A percentile compares a stretch with the other conserved stretches of the same genome.
These are phyloP conservation scores for Eulemur albifrons DNA, from an alignment of 2,797 vertebrate species.

Conservation along the genomic window DNA sequence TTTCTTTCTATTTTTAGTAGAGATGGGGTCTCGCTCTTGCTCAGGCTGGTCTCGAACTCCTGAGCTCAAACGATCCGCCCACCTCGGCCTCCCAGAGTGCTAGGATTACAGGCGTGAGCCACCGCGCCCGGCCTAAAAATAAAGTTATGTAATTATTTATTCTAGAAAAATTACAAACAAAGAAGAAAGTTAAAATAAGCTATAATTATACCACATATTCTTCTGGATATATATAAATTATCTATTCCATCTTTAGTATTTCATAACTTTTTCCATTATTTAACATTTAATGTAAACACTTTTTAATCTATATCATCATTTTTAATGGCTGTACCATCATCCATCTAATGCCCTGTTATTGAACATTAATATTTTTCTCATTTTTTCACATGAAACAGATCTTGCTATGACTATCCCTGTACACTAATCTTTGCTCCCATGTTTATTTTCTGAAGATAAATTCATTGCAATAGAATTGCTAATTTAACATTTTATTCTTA, in stretches of 20 bases:
- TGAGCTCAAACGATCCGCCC: too few relatives aligned
- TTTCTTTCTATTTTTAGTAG: too few relatives aligned
- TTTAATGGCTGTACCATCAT: neutral
- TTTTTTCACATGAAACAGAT: neutral
- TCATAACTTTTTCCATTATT: neutral
- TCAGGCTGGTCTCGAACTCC: too few relatives aligned
- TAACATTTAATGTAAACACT: neutral
- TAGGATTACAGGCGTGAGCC: too few relatives aligned
- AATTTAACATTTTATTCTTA: constrained; percentile 14
- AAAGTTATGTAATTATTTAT: neutral
- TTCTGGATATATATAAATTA: neutral
- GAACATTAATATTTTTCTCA: neutral
- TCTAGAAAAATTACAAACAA: constrained; percentile 24
- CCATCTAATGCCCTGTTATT: neutral
- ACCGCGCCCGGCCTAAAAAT: too few relatives aligned
- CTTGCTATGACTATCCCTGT: neutral
- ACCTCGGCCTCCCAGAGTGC: too few relatives aligned
- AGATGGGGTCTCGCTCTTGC: too few relatives aligned
- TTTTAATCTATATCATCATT: neutral
- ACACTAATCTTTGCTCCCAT: neutral
- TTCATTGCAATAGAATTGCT: neutral
- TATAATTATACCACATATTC: neutral
- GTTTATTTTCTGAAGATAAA: constrained; percentile 20
- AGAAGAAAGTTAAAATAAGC: constrained; percentile 15
- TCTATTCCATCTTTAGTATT: neutral